Evolutionary conservation across 2,888 invertebrate species (phyloP).

Genomic region (Dasysyrphus albostriatus): DNA sequence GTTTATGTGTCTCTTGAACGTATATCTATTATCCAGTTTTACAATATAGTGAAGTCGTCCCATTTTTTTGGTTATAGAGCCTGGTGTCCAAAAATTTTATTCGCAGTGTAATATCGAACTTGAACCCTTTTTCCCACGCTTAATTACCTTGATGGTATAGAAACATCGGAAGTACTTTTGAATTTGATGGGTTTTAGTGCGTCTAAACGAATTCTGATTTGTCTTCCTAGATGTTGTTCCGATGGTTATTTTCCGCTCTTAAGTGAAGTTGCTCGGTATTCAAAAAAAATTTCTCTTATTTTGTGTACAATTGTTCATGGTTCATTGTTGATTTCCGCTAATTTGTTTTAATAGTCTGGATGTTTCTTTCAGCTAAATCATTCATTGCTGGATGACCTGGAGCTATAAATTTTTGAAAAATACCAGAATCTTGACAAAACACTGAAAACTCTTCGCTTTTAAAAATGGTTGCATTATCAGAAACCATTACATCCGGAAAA

Average conservation of each 20-base stretch:
- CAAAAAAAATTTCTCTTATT: conserved; percentile 22
- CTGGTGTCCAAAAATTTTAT: conserved; percentile 7
- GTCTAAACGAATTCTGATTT: conserved; percentile 33
- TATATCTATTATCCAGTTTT: conserved; percentile 27
- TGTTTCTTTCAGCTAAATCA: neutral
- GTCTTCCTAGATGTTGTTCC: conserved; percentile 15
- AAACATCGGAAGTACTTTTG: neutral
- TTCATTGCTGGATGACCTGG: neutral
- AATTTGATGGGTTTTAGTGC: conserved; percentile 4
- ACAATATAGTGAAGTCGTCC: conserved; percentile 2
- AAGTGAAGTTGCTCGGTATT: conserved; percentile 20
- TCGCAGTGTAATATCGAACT: neutral
- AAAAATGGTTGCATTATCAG: conserved; percentile 29
- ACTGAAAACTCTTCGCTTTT: conserved; percentile 19
- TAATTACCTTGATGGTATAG: neutral
- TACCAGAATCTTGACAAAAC: conserved; percentile 1
- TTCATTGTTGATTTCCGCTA: conserved; percentile 5
- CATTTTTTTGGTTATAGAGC: neutral
- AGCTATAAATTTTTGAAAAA: conserved; percentile 2
- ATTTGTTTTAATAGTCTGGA: conserved; percentile 13
- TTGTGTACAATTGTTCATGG: neutral
- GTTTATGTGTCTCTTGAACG: conserved; percentile 27
- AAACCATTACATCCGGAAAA: conserved; percentile 13
- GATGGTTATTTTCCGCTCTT: conserved; percentile 29
- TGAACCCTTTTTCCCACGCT: neutral